Base-by-base conservation (phyloP, 2,797 vertebrate genomes). In the Oreonectes daqikongensis region DNA sequence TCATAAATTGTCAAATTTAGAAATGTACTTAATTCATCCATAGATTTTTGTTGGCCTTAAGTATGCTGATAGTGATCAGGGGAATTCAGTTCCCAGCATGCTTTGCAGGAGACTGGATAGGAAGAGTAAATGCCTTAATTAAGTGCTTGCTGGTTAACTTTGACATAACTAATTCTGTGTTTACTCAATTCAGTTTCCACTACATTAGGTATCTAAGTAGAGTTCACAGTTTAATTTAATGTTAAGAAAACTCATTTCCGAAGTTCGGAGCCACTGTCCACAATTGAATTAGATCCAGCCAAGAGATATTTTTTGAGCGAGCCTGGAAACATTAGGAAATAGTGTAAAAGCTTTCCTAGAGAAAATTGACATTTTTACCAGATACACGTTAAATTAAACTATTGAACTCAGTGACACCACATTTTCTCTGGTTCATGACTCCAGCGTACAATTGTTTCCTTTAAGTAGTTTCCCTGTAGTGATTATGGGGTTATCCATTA, bases 401-500 rank as follows among this genome's bases (percentile, higher is more conserved):
- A 59, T 59, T 59, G 32, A 57, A 59, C 69, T 42, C 55, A 15
- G 52, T 28, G 69, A 61, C 69, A 72, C 40, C 55, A 46, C 55
- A 48, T 22, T 61, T 65, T 72, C 32, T 22, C 17, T 42, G 46
- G 38, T 60, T 69, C 40, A 73, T 20, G 48, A 72, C 35, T 32
- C 44, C 30, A 35, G 35, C 20, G 40, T 68, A 68, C 35, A 35
- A 20, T 3, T 24, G 46, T 61, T 72, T 38, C 32, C 48, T n/a
- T 44, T 66, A 35, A 61, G 59, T 61, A 60, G 7, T 22, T 20
- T 59, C 14, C 24, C 30, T 30, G 17, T 12, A 50, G 40, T 68
- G 53, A 65, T 60, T 59, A 24, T 55, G n/a, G 30, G 59, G 55
- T 52, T 44, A 57, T 57, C 65, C 40, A 38, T 72, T 66, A 77